These are phyloP conservation scores for Tetragnatha versicolor DNA, from an alignment of 1,140 invertebrate species.

Conservation along the genomic window DNA sequence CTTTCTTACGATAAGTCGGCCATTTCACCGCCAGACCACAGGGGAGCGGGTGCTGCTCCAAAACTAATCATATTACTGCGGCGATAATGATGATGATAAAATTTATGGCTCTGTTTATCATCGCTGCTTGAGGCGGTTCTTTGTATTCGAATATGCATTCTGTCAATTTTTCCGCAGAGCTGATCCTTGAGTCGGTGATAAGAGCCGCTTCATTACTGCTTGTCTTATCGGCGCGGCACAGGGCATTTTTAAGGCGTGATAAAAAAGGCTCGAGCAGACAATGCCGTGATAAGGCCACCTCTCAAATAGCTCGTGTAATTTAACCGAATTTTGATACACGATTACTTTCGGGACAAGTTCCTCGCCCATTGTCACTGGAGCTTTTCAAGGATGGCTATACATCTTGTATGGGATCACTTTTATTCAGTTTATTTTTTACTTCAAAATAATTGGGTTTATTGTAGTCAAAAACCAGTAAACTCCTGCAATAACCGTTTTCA, in stretches of 20 bases:
- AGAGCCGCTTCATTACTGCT: constrained; percentile 46
- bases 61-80: constrained; percentile 52
- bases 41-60: constrained; percentile 38
- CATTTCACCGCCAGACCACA: constrained; percentile 32
- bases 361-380: too few species aligned
- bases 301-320: too few species aligned
- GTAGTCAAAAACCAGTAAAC: too few species aligned
- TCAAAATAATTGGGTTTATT: too few species aligned
- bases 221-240: constrained; percentile 33
- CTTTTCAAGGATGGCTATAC: too few species aligned
- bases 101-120: constrained; percentile 53
- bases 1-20: constrained; percentile 43
- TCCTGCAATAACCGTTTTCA: too few species aligned
- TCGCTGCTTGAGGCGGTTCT: constrained; percentile 50
- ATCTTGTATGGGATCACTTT: too few species aligned
- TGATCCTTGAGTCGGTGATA: constrained; percentile 49
- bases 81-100: constrained; percentile 53
- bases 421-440: too few species aligned
- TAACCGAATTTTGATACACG: too few species aligned
- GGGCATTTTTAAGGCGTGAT: constrained; percentile 30
- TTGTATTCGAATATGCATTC: constrained; percentile 53
- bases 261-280: background rate
- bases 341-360: too few species aligned
- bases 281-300: constrained; percentile 28
- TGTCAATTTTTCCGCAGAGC: constrained; percentile 48